A percentile compares a stretch with the other conserved stretches of the same genome.
Conservation (phyloP, 2,888 invertebrate genomes). For the Cylindroiulus punctatus region DNA sequence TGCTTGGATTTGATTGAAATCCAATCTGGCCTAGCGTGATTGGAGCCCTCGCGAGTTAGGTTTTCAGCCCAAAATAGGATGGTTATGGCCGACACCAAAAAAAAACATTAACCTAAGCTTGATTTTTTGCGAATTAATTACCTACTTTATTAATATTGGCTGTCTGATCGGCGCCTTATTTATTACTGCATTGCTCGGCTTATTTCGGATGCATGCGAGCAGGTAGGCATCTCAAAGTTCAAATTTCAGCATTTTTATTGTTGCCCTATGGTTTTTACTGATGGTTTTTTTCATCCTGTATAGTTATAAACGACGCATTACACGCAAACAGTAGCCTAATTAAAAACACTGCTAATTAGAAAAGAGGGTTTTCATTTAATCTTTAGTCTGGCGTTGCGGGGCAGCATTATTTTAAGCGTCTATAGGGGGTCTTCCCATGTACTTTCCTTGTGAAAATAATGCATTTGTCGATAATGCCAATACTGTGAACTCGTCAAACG, state of each 20-base stretch:
- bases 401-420: conserved; percentile 11
- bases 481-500: neutral
- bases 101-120: conserved; percentile 28
- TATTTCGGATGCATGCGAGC: neutral
- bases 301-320: neutral
- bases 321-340: conserved; percentile 34
- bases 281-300: neutral
- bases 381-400: neutral
- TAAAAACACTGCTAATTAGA: conserved; percentile 27
- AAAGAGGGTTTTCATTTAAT: conserved; percentile 34
- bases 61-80: conserved; percentile 26
- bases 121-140: conserved; percentile 37
- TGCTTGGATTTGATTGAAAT: conserved; percentile 26
- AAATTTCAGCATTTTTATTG: conserved; percentile 34
- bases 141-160: conserved; percentile 23
- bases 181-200: neutral
- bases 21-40: conserved; percentile 42
- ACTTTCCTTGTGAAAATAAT: neutral
- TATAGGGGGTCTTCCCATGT: neutral
- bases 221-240: conserved; percentile 2
- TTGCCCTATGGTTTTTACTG: neutral
- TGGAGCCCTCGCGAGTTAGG: neutral
- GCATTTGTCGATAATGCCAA: conserved; percentile 31
- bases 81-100: conserved; percentile 20
- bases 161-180: conserved; percentile 29